Evolutionary conservation across 2,888 invertebrate species (phyloP).

Genomic region (Idaea dimidiata): DNA sequence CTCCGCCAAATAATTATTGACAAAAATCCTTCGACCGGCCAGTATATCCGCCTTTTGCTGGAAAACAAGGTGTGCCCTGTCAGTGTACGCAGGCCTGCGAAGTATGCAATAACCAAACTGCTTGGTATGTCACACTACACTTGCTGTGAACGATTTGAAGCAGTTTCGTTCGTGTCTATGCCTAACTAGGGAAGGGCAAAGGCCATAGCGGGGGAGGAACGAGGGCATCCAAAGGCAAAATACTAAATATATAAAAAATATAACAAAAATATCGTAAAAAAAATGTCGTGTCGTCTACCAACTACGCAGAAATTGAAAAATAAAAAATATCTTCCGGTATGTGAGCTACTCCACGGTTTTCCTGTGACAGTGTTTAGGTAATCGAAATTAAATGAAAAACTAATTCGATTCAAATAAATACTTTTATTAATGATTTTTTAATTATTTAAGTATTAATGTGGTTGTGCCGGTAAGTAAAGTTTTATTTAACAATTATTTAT

Average conservation of each 20-base stretch:
- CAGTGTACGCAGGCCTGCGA: constrained; percentile 47
- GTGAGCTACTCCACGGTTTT: constrained; percentile 67
- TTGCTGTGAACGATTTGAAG: constrained; percentile 46
- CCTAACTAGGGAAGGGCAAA: constrained; percentile 65
- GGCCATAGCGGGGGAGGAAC: constrained; percentile 73
- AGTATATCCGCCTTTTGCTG: constrained; percentile 82
- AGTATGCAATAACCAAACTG: constrained; percentile 54
- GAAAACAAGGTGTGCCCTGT: constrained; percentile 72
- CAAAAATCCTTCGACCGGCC: constrained; percentile 81
- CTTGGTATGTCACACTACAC: constrained; percentile 56
- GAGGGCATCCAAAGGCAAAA: constrained; percentile 77
- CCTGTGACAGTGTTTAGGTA: constrained; percentile 36
- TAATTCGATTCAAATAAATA: constrained; percentile 68
- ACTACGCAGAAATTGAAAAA: constrained; percentile 50
- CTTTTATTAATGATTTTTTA: constrained; percentile 71
- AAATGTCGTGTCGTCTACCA: constrained; percentile 61
- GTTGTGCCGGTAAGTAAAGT: constrained; percentile 75
- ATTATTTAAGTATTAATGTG: constrained; percentile 51
- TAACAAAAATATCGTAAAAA: constrained; percentile 47
- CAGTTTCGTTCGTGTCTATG: constrained; percentile 72
- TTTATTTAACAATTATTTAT: constrained; percentile 72
- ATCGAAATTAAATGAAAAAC: constrained; percentile 64
- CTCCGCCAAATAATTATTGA: constrained; percentile 82
- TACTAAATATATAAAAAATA: constrained; percentile 56
- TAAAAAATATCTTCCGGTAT: constrained; percentile 64